phyloP scores from a whole-genome alignment of 2,113 vertebrate species.

The Caranx ignobilis region DNA sequence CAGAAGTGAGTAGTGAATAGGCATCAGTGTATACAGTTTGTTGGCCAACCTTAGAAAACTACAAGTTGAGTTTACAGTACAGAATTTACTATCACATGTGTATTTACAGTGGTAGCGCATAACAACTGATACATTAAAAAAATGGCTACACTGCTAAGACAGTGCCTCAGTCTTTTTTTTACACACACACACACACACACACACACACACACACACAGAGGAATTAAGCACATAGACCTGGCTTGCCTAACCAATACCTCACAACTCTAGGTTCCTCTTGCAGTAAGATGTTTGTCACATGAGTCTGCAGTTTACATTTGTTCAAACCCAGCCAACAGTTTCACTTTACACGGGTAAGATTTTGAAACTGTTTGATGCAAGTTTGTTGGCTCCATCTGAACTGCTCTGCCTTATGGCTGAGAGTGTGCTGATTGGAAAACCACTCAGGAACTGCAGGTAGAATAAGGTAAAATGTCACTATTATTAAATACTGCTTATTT shows the following conservation, averaged over 20 bases:
- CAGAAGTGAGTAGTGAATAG: not conserved
- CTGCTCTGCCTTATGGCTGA: not conserved
- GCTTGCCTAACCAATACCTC: conserved; percentile 43
- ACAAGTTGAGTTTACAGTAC: no score
- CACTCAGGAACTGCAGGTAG: not conserved
- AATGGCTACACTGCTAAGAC: not conserved
- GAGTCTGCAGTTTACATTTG: conserved; percentile 40
- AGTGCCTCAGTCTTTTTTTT: not conserved
- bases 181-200: not conserved
- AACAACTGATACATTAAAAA: not conserved
- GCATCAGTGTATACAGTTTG: not conserved
- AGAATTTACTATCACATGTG: no score
- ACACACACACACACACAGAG: not conserved
- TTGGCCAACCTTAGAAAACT: no score
- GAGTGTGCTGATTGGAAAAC: not conserved
- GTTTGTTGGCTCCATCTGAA: not conserved
- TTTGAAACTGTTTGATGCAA: not conserved
- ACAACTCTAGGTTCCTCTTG: conserved; percentile 60
- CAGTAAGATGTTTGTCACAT: conserved; percentile 18
- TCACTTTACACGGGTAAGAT: not conserved
- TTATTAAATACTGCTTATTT: not conserved
- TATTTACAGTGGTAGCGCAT: not conserved
- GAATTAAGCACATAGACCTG: not conserved
- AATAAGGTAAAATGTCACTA: not conserved
- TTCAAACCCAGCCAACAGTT: conserved; percentile 6